phyloP scores from a whole-genome alignment of 1,140 invertebrate genomes.

The Epicauta chinensis region DNA sequence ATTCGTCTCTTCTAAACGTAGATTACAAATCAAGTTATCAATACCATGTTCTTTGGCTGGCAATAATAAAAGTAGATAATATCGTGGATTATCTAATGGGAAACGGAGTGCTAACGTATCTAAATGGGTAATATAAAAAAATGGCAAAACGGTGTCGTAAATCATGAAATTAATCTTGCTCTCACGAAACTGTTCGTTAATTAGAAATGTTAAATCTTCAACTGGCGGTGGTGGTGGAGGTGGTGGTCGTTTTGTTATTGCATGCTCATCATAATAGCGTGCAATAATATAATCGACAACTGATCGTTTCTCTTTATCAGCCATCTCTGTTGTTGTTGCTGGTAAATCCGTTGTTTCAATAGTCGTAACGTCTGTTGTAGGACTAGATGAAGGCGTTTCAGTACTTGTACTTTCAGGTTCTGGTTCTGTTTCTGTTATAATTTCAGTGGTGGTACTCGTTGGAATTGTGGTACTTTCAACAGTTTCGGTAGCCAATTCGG shows the following conservation, averaged over 20 bases:
- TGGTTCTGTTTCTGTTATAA: slow-evolving; percentile 3
- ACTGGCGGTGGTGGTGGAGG: slow-evolving; percentile 15
- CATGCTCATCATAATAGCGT: slow-evolving; percentile 14
- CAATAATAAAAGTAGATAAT: slow-evolving; percentile 56
- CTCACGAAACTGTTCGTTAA: slow-evolving; percentile 35
- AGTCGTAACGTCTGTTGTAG: neutral
- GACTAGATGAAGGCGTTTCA: too few species aligned
- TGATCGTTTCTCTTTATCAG: slow-evolving; percentile 24
- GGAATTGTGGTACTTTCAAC: slow-evolving; percentile 4
- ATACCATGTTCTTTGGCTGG: slow-evolving; percentile 47
- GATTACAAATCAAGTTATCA: slow-evolving; percentile 36
- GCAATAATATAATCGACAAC: slow-evolving; percentile 33
- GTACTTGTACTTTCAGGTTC: slow-evolving; percentile 15
- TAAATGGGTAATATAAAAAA: slow-evolving; percentile 64
- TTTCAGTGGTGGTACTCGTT: neutral
- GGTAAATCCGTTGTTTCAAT: slow-evolving; percentile 42
- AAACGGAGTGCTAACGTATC: slow-evolving; percentile 65
- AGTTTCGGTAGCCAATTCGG: slow-evolving; percentile 11
- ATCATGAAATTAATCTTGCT: slow-evolving; percentile 49
- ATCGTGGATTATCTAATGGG: slow-evolving; percentile 62
- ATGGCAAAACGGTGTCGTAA: slow-evolving; percentile 67
- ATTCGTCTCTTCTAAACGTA: slow-evolving; percentile 43
- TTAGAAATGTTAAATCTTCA: slow-evolving; percentile 30
- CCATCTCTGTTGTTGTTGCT: slow-evolving; percentile 33
- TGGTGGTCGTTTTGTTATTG: slow-evolving; percentile 14